Evolutionary conservation across 2,888 invertebrate genomes (phyloP), one percentile per base, ranked within the genome.

Genomic region (Hedychridium roseum): DNA sequence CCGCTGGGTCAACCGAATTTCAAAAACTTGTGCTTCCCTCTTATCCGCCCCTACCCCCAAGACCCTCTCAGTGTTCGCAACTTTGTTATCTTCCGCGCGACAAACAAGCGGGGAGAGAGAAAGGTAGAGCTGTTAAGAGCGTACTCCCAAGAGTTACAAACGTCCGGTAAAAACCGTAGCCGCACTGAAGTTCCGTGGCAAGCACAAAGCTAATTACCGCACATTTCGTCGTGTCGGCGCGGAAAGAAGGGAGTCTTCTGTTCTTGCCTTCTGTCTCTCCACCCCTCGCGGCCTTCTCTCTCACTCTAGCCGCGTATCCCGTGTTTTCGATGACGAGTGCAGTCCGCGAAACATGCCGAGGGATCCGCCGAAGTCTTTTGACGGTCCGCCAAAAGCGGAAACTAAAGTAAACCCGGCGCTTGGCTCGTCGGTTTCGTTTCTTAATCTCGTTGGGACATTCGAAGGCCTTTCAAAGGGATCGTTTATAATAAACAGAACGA

Each of bases 181-280:
- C 37, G 34, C 45, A 41, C 48, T 49, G 54, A 39, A 52, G 39
- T 46, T 56, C 51, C 15, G 35, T 32, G 44, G 44, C 44, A 58
- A 55, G 49, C 51, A 68, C 54, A 66, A 69, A 66, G 70, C 61
- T 66, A 69, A 71, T 71, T 67, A 71, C 55, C 54, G 37, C 50
- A 61, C 51, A 66, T 64, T 66, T 66, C 46, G 50, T 51, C 54
- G 40, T 59, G 67, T 62, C 49, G 40, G 54, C 67, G 60, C 51
- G 43, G n/a, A n/a, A n/a, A n/a, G n/a, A n/a, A n/a, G 48, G 56
- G 66, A 53, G 35, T 32, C 36, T 44, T 51, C 32, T n/a, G 56
- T 20, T 60, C 47, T 40, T 39, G 42, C 31, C 31, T 17, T 7
- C 14, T 11, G 34, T 14, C 15, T 36, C 17, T 20, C 17, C 23